A percentile compares a stretch with the other conserved stretches of the same genome.
Conservation (phyloP, 2,888 invertebrate species). For the Creontiades dilutus region DNA sequence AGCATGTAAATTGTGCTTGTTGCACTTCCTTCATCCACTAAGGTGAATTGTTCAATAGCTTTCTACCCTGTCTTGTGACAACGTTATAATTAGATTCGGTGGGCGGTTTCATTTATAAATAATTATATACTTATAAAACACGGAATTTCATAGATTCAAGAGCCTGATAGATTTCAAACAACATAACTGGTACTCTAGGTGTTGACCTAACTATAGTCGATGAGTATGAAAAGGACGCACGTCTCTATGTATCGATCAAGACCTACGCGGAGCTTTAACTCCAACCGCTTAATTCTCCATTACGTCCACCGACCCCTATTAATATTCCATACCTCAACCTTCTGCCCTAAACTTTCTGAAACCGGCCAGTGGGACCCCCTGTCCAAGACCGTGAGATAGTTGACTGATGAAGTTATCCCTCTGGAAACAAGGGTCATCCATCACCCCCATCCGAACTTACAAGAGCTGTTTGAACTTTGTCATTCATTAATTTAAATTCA, state of each 20-base stretch:
- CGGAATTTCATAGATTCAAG: no score
- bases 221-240: no score
- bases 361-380: neutral
- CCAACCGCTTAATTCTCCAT: slow-evolving; percentile 27
- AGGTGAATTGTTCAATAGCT: no score
- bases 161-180: no score
- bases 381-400: slow-evolving; percentile 1
- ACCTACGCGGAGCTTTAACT: neutral
- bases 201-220: no score
- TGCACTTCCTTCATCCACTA: no score
- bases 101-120: no score
- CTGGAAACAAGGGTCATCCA: neutral
- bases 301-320: slow-evolving; percentile 19
- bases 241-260: neutral
- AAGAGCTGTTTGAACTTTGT: slow-evolving; percentile 10
- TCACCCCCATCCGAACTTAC: neutral
- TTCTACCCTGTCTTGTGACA: no score
- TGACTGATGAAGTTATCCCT: neutral
- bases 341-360: slow-evolving; percentile 18
- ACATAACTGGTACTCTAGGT: no score
- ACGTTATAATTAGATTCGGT: no score
- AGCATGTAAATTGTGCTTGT: no score
- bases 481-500: neutral
- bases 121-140: no score
- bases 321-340: slow-evolving; percentile 34